Evolutionary conservation across 1,140 invertebrate genomes (phyloP).

Genomic region (Pissodes strobi): DNA sequence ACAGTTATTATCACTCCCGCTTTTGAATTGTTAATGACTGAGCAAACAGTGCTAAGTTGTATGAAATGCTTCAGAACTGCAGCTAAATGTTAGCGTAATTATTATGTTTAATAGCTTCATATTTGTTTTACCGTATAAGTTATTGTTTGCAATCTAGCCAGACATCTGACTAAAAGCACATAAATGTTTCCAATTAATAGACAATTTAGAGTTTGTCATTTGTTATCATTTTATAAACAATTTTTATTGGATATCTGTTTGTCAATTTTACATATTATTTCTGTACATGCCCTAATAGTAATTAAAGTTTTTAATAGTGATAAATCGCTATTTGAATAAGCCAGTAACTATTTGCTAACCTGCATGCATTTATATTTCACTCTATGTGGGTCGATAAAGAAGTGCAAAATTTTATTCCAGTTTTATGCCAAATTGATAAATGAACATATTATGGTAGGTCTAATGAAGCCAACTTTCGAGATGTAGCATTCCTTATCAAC

Average conservation of each 20-base stretch:
- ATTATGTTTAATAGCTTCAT: not conserved
- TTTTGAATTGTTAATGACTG: not conserved
- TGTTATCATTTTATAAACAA: not conserved
- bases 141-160: not conserved
- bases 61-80: not conserved
- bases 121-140: not conserved
- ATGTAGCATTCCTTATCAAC: no score
- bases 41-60: not conserved
- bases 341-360: no score
- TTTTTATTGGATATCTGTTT: not conserved
- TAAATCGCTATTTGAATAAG: no score
- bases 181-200: not conserved
- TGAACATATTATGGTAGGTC: no score
- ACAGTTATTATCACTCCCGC: not conserved
- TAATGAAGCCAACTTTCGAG: no score
- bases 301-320: no score
- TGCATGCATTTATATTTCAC: no score
- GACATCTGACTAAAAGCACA: not conserved
- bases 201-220: not conserved
- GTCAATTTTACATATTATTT: no score
- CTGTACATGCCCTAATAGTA: no score
- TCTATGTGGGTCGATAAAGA: no score
- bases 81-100: not conserved
- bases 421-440: no score
- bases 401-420: no score